Base-by-base conservation (phyloP, 2,888 invertebrate genomes). In the Neelides folsomi region DNA sequence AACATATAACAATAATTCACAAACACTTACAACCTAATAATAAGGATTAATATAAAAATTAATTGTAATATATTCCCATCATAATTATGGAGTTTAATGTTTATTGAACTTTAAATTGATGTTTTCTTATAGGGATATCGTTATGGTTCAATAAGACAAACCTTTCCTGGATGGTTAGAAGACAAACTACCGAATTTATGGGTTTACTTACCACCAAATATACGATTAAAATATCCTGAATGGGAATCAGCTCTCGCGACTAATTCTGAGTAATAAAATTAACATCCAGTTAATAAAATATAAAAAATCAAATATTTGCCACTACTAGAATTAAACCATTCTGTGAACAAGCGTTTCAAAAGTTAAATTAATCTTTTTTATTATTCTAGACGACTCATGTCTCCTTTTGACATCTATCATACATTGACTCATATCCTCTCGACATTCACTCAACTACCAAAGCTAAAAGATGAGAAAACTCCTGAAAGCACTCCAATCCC, bases 151-250 rank as follows among this genome's bases (percentile, higher is more conserved):
- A 75, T 80, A 37, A 74, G 86, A 4, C 71, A 77, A 53, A 77
- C 79, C 2, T 72, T 78, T 55, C 77, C 80, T 27, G 83, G 85
- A 0, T 86, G 83, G 75, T 77, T 82, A 63, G 86, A 60, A 47
- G 62, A 62, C 40, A 62, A 60, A 44, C 53, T 62, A 13, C 62
- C 62, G 10, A 56, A 54, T 37, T 52, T 62, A 18, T 62, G 57
- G 60, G 50, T 57, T 6, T 59, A 57, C 34, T 19, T 62, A 5
- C 60, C 62, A 4, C 49, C 49, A 9, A 40, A 39, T 15, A 34
- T 62, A n/a, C 45, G 38, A 8, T 27, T 44, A 10, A 39, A 40
- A 15, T 50, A 20, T 36, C 56, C 57, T 10, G 19, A 44, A 5
- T 58, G 60, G 59, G n/a, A 45, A 10, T 34, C 47, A 1, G 35